Evolutionary conservation across 2,113 vertebrate species (phyloP).

Genomic region (Nerophis ophidion): DNA sequence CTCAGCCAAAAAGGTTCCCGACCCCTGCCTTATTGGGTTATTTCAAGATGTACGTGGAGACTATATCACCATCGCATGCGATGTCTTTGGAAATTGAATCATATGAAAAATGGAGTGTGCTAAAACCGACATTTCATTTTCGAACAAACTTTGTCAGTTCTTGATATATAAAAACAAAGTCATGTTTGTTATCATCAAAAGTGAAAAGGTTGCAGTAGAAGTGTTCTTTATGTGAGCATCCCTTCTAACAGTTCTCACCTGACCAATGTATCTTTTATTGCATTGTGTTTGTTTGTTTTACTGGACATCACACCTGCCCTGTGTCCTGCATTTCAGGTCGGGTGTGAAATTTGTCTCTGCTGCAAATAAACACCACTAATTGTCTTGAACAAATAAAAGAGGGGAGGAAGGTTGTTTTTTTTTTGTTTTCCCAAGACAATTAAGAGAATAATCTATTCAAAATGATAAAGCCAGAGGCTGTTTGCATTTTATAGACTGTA

Average conservation of each 20-base stretch:
- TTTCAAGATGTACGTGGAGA: too few species aligned
- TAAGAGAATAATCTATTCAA: slow-evolving; percentile 44
- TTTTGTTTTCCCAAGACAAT: slow-evolving; percentile 37
- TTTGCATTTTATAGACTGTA: slow-evolving; percentile 3
- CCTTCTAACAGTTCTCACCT: slow-evolving; percentile 20
- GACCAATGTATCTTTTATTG: slow-evolving; percentile 43
- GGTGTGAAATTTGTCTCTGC: slow-evolving; percentile 11
- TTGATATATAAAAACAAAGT: too few species aligned
- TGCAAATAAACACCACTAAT: slow-evolving; percentile 30
- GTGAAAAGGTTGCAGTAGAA: slow-evolving; percentile 7
- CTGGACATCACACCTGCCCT: slow-evolving; percentile 49
- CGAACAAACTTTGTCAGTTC: too few species aligned
- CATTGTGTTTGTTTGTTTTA: slow-evolving; percentile 21
- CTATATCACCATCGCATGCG: too few species aligned
- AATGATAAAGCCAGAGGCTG: slow-evolving; percentile 29
- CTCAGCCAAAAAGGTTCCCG: too few species aligned
- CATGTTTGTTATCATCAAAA: too few species aligned
- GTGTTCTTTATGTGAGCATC: slow-evolving; percentile 22
- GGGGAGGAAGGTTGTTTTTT: not conserved
- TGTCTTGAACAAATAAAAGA: slow-evolving; percentile 20
- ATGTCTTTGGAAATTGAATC: too few species aligned
- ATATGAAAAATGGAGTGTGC: too few species aligned
- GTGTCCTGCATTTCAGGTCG: slow-evolving; percentile 18
- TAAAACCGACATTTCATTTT: too few species aligned
- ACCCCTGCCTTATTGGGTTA: too few species aligned